phyloP scores from a whole-genome alignment of 2,797 vertebrate genomes.

The Schizopygopsis pylzovi region DNA sequence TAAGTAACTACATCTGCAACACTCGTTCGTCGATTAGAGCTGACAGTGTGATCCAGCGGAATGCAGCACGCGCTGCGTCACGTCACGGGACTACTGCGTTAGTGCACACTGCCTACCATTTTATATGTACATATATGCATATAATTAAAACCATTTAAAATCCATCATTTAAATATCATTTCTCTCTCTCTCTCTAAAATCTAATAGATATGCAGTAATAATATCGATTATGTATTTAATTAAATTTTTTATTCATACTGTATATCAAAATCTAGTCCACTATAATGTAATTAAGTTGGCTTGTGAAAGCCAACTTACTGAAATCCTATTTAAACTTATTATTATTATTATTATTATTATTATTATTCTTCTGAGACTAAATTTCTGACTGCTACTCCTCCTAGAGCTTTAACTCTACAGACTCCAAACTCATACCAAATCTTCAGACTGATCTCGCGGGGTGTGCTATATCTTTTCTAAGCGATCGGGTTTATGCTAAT shows the following conservation, averaged over 20 bases:
- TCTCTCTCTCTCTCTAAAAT: background rate
- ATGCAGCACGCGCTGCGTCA: background rate
- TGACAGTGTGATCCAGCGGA: background rate
- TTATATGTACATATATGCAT: background rate
- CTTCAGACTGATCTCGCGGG: too few species aligned
- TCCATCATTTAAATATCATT: background rate
- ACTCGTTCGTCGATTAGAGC: background rate
- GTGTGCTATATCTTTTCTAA: too few species aligned
- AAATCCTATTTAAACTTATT: too few species aligned
- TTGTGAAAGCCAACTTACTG: too few species aligned
- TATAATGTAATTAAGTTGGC: background rate
- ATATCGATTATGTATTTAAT: background rate
- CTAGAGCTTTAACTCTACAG: too few species aligned
- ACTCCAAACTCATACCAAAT: too few species aligned
- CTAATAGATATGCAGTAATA: background rate
- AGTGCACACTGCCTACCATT: background rate
- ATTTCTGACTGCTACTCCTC: too few species aligned
- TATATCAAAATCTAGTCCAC: background rate
- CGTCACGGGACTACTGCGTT: background rate
- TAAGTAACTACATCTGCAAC: constrained; percentile 23
- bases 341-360: too few species aligned
- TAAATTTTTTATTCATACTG: background rate
- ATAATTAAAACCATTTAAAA: background rate
- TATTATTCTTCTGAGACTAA: too few species aligned
- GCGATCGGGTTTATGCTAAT: too few species aligned